phyloP scores from a whole-genome alignment of 2,888 invertebrate species.

The Slavum lentiscoides region DNA sequence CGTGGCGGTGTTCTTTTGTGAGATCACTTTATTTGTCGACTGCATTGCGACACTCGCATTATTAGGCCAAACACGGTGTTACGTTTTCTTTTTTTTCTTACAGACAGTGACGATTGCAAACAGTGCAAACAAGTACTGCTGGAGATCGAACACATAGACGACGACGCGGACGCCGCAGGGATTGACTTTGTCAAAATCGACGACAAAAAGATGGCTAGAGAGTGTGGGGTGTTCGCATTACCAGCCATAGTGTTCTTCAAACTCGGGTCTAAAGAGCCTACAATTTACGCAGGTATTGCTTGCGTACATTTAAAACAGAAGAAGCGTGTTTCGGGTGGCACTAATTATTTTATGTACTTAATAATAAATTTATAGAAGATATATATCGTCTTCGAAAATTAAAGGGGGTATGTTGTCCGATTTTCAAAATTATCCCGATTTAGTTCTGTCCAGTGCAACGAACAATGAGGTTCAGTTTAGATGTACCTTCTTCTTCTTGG shows the following conservation, averaged over 20 bases:
- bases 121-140: constrained; percentile 85
- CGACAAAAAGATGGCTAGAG: constrained; percentile 82
- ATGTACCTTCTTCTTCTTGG: too few species aligned
- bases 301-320: constrained; percentile 14
- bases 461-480: too few species aligned
- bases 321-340: not conserved
- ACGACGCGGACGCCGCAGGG: constrained; percentile 86
- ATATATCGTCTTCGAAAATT: too few species aligned
- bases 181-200: constrained; percentile 93
- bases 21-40: constrained; percentile 61
- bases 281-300: constrained; percentile 79
- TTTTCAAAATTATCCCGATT: too few species aligned
- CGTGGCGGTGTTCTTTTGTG: constrained; percentile 91
- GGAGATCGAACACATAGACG: constrained; percentile 91
- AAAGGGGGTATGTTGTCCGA: too few species aligned
- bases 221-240: constrained; percentile 84
- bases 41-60: not conserved
- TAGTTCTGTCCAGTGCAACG: too few species aligned
- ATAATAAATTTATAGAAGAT: not conserved
- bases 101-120: constrained; percentile 93
- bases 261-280: constrained; percentile 82
- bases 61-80: not conserved
- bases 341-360: not conserved
- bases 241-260: constrained; percentile 91
- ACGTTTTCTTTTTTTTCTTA: constrained; percentile 54